These are phyloP conservation scores for Poeciliopsis infans DNA, from an alignment of 2,797 vertebrate species.

Conservation along the genomic window DNA sequence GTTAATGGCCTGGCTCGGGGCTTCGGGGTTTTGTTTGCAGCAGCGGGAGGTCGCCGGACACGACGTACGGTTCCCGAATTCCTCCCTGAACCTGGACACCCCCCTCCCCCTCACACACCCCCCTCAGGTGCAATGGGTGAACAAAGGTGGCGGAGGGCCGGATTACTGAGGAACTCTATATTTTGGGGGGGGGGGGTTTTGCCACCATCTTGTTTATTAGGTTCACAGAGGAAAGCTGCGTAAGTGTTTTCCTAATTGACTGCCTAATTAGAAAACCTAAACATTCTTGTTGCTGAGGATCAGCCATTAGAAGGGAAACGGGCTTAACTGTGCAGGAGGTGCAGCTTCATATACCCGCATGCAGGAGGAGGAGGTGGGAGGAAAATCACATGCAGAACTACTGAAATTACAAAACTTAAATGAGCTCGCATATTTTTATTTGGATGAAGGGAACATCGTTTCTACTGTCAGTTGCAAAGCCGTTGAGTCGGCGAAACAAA, in stretches of 20 bases:
- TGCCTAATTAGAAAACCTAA: conserved; percentile 80
- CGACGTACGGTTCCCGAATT: conserved; percentile 7
- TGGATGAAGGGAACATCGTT: conserved; percentile 14
- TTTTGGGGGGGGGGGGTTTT: too few species aligned
- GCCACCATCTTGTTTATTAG: conserved; percentile 78
- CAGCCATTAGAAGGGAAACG: conserved; percentile 45
- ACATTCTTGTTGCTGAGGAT: conserved; percentile 67
- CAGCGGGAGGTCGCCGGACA: conserved; percentile 8
- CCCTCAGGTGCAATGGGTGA: conserved; percentile 21
- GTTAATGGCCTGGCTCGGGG: conserved; percentile 11
- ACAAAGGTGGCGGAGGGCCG: conserved; percentile 31
- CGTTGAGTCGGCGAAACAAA: not conserved
- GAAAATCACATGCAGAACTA: conserved; percentile 1
- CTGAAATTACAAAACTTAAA: not conserved
- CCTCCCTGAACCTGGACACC: not conserved
- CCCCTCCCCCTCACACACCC: not conserved
- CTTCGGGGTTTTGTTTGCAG: conserved; percentile 8
- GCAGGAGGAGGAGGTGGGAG: conserved; percentile 13
- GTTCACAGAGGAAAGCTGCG: conserved; percentile 77
- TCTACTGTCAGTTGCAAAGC: conserved; percentile 11
- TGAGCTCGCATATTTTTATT: not conserved
- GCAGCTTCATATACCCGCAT: conserved; percentile 15
- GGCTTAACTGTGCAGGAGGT: conserved; percentile 34
- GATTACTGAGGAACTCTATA: conserved; percentile 50
- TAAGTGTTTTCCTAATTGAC: conserved; percentile 76